phyloP scores from a whole-genome alignment of 2,888 invertebrate species.

The Diaphora mendica region DNA sequence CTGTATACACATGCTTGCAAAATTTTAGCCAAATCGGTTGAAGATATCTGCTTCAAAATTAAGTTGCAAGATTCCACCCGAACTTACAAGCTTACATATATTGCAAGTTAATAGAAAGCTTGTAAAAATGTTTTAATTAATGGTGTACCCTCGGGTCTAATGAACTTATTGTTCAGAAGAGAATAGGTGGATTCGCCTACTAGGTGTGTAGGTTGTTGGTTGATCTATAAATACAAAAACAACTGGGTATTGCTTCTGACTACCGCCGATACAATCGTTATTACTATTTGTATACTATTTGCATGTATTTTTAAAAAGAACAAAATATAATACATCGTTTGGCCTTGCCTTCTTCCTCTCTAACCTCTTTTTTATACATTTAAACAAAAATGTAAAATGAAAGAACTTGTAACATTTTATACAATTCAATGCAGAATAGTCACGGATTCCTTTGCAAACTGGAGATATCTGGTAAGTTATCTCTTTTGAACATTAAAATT shows the following conservation, averaged over 20 bases:
- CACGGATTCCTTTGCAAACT: neutral
- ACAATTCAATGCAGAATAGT: neutral
- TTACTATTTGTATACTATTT: neutral
- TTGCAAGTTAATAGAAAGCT: too few species aligned
- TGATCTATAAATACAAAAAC: neutral
- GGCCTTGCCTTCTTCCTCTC: neutral
- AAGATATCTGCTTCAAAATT: too few species aligned
- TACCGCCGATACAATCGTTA: neutral
- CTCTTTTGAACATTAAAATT: neutral
- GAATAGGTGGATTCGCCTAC: slow-evolving; percentile 12
- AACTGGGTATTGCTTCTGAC: neutral
- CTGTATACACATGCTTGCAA: too few species aligned
- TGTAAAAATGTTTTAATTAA: slow-evolving; percentile 40
- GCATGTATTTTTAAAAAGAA: neutral
- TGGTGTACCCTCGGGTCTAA: slow-evolving; percentile 26
- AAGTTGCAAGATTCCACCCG: too few species aligned
- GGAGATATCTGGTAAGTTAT: neutral
- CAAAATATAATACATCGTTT: neutral
- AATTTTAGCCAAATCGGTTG: too few species aligned
- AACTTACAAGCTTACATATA: too few species aligned
- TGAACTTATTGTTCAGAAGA: slow-evolving; percentile 42
- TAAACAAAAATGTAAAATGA: neutral
- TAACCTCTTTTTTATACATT: neutral
- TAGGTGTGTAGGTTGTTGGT: slow-evolving; percentile 23
- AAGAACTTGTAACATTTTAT: neutral